Conservation (phyloP, 1,140 invertebrate genomes). For the Drosophila littoralis region DNA sequence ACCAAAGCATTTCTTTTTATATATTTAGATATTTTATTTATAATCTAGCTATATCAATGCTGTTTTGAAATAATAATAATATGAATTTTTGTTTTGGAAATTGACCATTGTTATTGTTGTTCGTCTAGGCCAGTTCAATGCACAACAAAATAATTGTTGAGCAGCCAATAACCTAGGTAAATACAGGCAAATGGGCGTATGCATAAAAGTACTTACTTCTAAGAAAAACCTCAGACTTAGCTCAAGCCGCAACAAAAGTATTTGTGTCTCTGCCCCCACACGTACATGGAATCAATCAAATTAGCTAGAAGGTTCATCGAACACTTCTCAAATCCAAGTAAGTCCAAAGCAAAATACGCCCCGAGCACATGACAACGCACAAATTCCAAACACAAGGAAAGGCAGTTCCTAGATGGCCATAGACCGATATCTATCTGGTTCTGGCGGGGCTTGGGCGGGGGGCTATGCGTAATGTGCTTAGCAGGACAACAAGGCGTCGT, state of each 20-base stretch:
- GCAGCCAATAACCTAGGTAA: conserved; percentile 34
- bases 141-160: conserved; percentile 43
- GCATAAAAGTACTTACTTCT: conserved; percentile 2
- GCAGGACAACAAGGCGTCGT: conserved; percentile 9
- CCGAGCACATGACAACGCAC: conserved; percentile 35
- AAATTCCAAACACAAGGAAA: conserved; percentile 28
- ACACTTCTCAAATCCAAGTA: conserved; percentile 39
- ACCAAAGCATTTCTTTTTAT: neutral
- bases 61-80: too few relatives aligned
- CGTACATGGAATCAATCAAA: conserved; percentile 18
- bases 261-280: conserved; percentile 2
- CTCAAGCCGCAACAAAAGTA: conserved; percentile 19
- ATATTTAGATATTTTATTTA: conserved; percentile 15
- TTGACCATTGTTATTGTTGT: neutral
- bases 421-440: conserved; percentile 6
- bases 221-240: neutral
- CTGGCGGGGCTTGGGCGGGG: neutral
- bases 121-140: conserved; percentile 36
- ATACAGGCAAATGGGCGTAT: conserved; percentile 2
- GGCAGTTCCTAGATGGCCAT: conserved; percentile 13
- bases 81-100: neutral
- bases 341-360: conserved; percentile 63
- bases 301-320: conserved; percentile 56
- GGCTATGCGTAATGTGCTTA: conserved; percentile 47
- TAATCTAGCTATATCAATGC: neutral